These are phyloP conservation scores for Pygmarrhopalites habei DNA, from an alignment of 1,140 invertebrate species.

Conservation along the genomic window DNA sequence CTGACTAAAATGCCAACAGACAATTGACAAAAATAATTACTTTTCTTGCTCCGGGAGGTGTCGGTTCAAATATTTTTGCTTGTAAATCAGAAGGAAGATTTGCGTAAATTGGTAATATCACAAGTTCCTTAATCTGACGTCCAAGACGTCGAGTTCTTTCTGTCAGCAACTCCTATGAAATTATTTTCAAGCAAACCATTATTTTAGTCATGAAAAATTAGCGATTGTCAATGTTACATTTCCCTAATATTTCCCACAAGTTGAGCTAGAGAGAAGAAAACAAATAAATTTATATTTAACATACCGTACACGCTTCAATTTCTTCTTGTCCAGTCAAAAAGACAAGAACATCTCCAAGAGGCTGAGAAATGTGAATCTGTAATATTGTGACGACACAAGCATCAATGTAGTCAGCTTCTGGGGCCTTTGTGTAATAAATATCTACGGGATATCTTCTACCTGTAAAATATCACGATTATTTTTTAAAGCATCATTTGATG, in stretches of 20 bases:
- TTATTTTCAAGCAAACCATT: background rate
- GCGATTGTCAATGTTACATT: background rate
- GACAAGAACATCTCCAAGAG: slow-evolving; percentile 42
- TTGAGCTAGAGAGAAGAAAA: too few species aligned
- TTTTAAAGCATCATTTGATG: background rate
- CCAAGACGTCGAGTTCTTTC: slow-evolving; percentile 85
- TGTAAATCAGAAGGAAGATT: slow-evolving; percentile 98
- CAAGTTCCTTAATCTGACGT: slow-evolving; percentile 83
- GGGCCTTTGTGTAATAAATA: slow-evolving; percentile 98
- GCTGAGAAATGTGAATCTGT: slow-evolving; percentile 96
- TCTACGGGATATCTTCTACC: slow-evolving; percentile 72
- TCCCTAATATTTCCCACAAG: too few species aligned
- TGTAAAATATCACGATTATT: slow-evolving; percentile 25
- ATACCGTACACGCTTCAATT: slow-evolving; percentile 45
- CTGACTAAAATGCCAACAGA: background rate
- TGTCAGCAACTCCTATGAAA: slow-evolving; percentile 65
- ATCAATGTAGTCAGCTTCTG: slow-evolving; percentile 97
- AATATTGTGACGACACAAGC: slow-evolving; percentile 92
- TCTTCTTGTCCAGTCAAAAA: background rate
- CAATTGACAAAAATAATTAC: slow-evolving; percentile 41
- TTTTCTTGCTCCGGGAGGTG: slow-evolving; percentile 86
- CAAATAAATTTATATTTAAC: slow-evolving; percentile 5
- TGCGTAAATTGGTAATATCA: slow-evolving; percentile 95
- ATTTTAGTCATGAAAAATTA: slow-evolving; percentile 5
- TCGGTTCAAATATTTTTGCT: slow-evolving; percentile 94